phyloP scores from a whole-genome alignment of 2,888 invertebrate genomes.

The Lasioglossum marginatum region DNA sequence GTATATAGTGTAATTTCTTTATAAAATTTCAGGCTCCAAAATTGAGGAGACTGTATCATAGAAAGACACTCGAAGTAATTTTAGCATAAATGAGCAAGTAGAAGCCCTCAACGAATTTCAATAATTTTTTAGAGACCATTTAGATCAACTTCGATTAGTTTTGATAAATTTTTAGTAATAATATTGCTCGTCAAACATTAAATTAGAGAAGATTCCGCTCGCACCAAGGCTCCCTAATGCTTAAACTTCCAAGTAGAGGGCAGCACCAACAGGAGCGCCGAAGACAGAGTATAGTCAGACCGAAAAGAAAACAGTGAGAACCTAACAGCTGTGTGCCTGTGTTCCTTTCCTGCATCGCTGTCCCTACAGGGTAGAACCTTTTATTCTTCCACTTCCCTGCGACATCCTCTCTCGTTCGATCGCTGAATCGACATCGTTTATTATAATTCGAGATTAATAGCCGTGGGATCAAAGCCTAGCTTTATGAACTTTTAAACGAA shows the following conservation, averaged over 20 bases:
- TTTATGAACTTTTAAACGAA: not conserved
- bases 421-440: constrained; percentile 35
- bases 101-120: not conserved
- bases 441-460: constrained; percentile 24
- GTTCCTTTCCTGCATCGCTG: constrained; percentile 30
- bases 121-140: not conserved
- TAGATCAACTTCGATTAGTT: not conserved
- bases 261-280: constrained; percentile 74
- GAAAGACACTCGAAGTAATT: not conserved
- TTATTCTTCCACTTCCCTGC: constrained; percentile 51
- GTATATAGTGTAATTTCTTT: not conserved
- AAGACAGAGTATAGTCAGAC: constrained; percentile 10
- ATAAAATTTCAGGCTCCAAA: not conserved
- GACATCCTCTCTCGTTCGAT: constrained; percentile 30
- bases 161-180: not conserved
- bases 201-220: not conserved
- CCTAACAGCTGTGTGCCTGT: constrained; percentile 59
- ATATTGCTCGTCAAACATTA: not conserved
- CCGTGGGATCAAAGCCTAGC: not conserved
- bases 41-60: not conserved
- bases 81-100: not conserved
- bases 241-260: constrained; percentile 61
- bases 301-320: constrained; percentile 58
- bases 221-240: not conserved
- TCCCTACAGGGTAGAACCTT: constrained; percentile 39